phyloP scores from a whole-genome alignment of 2,113 vertebrate genomes.

The Rhea pennata region DNA sequence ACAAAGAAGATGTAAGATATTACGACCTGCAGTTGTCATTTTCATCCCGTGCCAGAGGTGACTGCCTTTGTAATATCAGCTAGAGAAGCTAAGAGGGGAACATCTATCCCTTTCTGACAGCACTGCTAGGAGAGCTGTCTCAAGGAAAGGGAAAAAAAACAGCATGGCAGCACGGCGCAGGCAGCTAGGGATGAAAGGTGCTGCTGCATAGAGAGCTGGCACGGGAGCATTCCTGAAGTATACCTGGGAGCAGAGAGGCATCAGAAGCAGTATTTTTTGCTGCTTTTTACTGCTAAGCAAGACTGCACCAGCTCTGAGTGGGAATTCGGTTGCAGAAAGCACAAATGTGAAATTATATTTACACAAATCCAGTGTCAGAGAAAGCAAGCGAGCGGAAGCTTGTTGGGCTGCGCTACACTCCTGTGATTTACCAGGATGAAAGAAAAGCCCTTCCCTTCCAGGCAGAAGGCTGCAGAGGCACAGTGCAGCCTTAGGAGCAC shows the following conservation, averaged over 20 bases:
- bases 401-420: background rate
- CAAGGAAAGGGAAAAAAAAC: background rate
- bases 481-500: fast-evolving
- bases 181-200: fast-evolving
- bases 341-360: background rate
- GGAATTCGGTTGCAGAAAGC: background rate
- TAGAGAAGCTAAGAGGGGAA: background rate
- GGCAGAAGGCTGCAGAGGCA: background rate
- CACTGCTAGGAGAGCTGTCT: background rate
- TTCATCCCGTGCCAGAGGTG: slow-evolving; percentile 17
- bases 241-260: background rate
- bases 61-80: background rate
- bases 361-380: fast-evolving
- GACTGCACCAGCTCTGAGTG: background rate
- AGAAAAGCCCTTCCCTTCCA: background rate
- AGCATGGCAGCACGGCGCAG: background rate
- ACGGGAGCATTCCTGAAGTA: background rate
- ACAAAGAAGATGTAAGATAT: background rate
- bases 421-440: background rate
- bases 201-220: background rate
- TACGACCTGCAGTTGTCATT: background rate
- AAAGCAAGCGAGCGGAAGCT: background rate
- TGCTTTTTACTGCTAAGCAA: background rate
- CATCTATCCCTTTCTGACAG: background rate
- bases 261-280: fast-evolving